A percentile compares a stretch with the other conserved stretches of the same genome.
phyloP scores from a whole-genome alignment of 2,113 vertebrate genomes.

The Brienomyrus brachyistius region DNA sequence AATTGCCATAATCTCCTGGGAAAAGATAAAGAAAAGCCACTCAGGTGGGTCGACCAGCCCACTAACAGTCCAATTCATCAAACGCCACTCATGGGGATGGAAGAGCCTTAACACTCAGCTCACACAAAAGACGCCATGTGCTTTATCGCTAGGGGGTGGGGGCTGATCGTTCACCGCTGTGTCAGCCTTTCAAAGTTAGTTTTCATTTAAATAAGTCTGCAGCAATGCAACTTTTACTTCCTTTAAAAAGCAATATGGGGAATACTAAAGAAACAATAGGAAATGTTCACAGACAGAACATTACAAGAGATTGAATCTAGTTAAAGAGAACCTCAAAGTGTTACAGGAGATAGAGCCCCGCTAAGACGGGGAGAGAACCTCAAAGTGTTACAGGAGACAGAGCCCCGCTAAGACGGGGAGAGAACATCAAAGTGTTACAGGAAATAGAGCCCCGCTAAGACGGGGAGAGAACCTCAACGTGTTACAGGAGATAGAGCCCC shows the following conservation, averaged over 20 bases:
- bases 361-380: background rate
- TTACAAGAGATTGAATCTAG: background rate
- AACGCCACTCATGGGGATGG: slow-evolving; percentile 24
- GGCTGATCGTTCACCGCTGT: background rate
- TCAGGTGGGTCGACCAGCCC: slow-evolving; percentile 15
- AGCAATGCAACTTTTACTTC: background rate
- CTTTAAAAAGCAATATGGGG: background rate
- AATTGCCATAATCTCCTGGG: slow-evolving; percentile 13
- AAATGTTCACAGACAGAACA: too few relatives aligned
- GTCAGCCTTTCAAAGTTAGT: background rate
- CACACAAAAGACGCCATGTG: slow-evolving; percentile 17
- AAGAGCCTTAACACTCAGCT: background rate
- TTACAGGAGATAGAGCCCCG: background rate
- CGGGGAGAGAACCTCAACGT: background rate
- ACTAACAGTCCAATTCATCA: slow-evolving; percentile 30
- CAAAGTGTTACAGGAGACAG: background rate
- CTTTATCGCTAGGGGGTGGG: background rate
- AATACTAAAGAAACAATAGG: background rate
- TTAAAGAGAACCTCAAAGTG: background rate
- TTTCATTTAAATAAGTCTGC: background rate
- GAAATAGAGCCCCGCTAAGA: background rate
- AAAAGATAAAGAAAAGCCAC: slow-evolving; percentile 32
- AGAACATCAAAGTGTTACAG: background rate
- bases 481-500: background rate
- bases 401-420: background rate